These are phyloP conservation scores for Lasioglossum zephyrum DNA, from an alignment of 2,888 invertebrate species.

Conservation along the genomic window DNA sequence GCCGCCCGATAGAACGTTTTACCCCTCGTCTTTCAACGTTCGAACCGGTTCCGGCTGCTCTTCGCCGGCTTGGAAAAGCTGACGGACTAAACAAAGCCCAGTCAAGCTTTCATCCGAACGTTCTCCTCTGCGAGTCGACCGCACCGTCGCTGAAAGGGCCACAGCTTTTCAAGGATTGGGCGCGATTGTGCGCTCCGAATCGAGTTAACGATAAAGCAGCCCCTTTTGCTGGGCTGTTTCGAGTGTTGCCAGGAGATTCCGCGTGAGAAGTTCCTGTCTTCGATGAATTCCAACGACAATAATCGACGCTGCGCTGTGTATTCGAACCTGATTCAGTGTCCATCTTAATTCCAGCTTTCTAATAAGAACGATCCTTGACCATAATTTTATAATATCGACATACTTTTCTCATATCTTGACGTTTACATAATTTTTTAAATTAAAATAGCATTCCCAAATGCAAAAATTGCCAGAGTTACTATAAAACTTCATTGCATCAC, in stretches of 20 bases:
- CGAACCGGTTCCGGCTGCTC: not conserved
- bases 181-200: slow-evolving; percentile 42
- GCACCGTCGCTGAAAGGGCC: not conserved
- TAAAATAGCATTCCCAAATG: not conserved
- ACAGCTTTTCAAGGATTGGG: slow-evolving; percentile 20
- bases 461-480: not conserved
- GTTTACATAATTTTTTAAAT: not conserved
- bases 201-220: slow-evolving; percentile 36
- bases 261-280: not conserved
- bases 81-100: slow-evolving; percentile 26
- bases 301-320: not conserved
- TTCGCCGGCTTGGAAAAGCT: slow-evolving; percentile 20
- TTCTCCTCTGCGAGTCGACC: not conserved
- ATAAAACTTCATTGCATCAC: not conserved
- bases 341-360: not conserved
- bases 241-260: not conserved
- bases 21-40: not conserved
- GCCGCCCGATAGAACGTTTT: slow-evolving; percentile 16
- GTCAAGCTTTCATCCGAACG: slow-evolving; percentile 1
- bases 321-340: not conserved
- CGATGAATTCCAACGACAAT: not conserved
- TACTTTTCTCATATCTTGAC: not conserved
- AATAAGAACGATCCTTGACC: not conserved
- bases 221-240: not conserved
- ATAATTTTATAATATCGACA: not conserved